Base-by-base conservation (phyloP, 2,888 invertebrate species). In the Oligia strigilis region DNA sequence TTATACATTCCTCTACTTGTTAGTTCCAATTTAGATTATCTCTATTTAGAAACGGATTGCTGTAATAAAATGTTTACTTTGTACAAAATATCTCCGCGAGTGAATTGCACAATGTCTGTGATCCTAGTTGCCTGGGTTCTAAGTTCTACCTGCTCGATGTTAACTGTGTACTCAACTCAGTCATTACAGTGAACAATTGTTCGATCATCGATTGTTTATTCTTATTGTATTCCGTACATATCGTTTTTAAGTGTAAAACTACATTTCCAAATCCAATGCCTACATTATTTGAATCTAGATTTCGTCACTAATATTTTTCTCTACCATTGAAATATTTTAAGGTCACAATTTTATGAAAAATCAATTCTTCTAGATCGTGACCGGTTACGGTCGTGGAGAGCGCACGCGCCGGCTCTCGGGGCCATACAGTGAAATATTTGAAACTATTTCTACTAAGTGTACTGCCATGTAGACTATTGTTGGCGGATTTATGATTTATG, bases 301-400 rank as follows among this genome's bases (percentile, higher is more conserved):
- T 75, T 66, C 60, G 62, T 81, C 74, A 79, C 66, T 80, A 78
- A 88, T 79, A 64, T 70, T 88, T 73, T 43, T 69, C 64, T 73
- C 65, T 91, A 89, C 89, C 85, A 84, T 82, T 86, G 85, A 88
- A 81, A 67, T 89, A 89, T 91, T 87, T 88, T 92, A 93, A 96
- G 96, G 95, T 95, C 94, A 91, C 82, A 78, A 70, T 77, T 89
- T 89, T 90, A 90, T 93, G 93, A 95, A 94, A 95, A 95, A 94
- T 92, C 90, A 93, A 94, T 94, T 93, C 92, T 93, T 93, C 93
- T 94, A 90, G 92, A 91, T 97, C 96, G 97, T 97, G 97, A 97
- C 96, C 91, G 92, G 91, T 87, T 92, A 81, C 89, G 92, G 89
- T 93, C 93, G 94, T 94, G 92, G 89, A 88, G 91, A 92, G 95